Percentiles rank a stretch among this genome's conserved stretches.
These are phyloP conservation scores for Hyphantria cunea DNA, from an alignment of 1,140 invertebrate genomes.

Conservation along the genomic window DNA sequence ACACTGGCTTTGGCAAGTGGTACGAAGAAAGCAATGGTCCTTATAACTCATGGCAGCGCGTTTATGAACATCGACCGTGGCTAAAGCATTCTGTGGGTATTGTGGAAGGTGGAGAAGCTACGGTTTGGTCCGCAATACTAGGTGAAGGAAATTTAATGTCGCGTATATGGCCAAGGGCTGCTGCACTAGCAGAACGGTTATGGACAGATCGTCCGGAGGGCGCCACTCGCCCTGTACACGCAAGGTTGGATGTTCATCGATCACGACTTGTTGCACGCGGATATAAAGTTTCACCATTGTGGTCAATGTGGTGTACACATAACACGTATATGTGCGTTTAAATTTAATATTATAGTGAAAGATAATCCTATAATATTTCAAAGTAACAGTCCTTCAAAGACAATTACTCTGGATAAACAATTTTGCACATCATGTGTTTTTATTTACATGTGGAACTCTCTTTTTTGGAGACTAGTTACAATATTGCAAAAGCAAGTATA, in stretches of 20 bases:
- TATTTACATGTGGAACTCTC: no score
- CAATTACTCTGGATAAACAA: no score
- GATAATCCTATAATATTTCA: no score
- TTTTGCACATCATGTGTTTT: no score
- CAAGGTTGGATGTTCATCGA: constrained; percentile 84
- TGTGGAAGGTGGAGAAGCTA: constrained; percentile 86
- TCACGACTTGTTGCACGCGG: constrained; percentile 84
- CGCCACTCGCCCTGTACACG: constrained; percentile 81
- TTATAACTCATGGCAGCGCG: constrained; percentile 90
- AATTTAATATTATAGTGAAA: background rate
- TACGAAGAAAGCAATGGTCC: constrained; percentile 86
- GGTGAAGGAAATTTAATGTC: constrained; percentile 82
- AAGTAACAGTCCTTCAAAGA: no score
- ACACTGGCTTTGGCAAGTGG: constrained; percentile 90
- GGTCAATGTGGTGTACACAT: constrained; percentile 88
- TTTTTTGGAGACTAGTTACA: no score
- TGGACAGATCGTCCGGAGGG: constrained; percentile 66
- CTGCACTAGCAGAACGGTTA: constrained; percentile 86
- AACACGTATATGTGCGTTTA: constrained; percentile 78
- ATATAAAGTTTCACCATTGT: constrained; percentile 84
- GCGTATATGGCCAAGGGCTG: constrained; percentile 86
- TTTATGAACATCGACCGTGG: constrained; percentile 91
- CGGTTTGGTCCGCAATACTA: constrained; percentile 86
- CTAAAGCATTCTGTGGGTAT: constrained; percentile 52
- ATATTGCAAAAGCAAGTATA: no score